phyloP scores from a whole-genome alignment of 2,888 invertebrate species.

The Epistrophe grossulariae region DNA sequence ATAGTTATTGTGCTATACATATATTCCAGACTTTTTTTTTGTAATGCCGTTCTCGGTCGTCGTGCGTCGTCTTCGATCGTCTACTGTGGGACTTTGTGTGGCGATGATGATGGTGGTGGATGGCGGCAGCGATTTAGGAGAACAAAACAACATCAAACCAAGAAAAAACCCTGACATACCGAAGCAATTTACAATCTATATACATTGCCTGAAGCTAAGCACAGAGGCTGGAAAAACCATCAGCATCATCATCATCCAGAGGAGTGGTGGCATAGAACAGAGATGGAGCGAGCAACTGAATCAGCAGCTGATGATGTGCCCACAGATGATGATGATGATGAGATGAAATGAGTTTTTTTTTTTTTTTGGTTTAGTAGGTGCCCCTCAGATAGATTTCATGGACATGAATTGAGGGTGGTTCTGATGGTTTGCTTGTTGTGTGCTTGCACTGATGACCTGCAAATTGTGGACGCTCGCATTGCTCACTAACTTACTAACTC shows the following conservation, averaged over 20 bases:
- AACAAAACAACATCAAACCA: conserved; percentile 56
- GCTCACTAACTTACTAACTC: conserved; percentile 47
- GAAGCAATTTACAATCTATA: conserved; percentile 65
- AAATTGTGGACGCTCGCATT: conserved; percentile 49
- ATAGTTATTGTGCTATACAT: conserved; percentile 47
- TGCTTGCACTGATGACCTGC: conserved; percentile 66
- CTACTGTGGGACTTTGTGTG: conserved; percentile 11
- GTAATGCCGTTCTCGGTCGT: neutral
- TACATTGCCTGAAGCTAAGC: conserved; percentile 53
- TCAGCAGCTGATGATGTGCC: conserved; percentile 62
- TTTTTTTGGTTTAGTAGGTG: conserved; percentile 46
- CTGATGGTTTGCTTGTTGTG: neutral
- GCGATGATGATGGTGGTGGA: conserved; percentile 12
- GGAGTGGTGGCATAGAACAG: neutral
- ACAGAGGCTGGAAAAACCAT: conserved; percentile 33
- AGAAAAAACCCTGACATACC: conserved; percentile 71
- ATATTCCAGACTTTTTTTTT: conserved; percentile 11
- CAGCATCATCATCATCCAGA: conserved; percentile 26
- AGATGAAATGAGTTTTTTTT: conserved; percentile 4
- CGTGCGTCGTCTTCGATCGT: neutral
- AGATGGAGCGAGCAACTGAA: conserved; percentile 20
- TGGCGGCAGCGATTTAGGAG: conserved; percentile 42
- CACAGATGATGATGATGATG: conserved; percentile 58
- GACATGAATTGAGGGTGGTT: conserved; percentile 29
- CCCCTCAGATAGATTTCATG: conserved; percentile 35